Evolutionary conservation across 1,140 invertebrate genomes (phyloP), one percentile per base, ranked within the genome.

Genomic region (Drosophila mauritiana): DNA sequence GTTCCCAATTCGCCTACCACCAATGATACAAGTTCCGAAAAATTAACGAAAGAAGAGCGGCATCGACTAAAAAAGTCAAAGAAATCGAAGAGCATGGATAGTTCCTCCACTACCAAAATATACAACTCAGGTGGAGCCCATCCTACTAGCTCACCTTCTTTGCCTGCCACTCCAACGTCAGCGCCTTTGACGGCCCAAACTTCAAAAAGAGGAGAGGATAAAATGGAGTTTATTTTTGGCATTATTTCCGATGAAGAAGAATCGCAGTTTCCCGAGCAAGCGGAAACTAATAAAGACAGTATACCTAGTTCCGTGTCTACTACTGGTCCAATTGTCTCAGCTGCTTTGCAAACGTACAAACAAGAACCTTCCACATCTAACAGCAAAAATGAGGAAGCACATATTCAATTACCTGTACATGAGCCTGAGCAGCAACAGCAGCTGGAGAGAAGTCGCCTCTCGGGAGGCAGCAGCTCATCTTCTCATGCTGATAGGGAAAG

Each of bases 221-320:
- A 96, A 86, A 96, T 97, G 95, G 96, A 97, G 92, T 96, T 97
- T 78, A 97, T 97, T 59, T 97, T 97, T 92, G 97, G 96, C 4
- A 96, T 96, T 1, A 93, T 97, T 31, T 97, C 97, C 0, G 97
- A 97, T 85, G 96, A 97, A 91, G 83, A 88, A 12, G 93, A 92
- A 27, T 79, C 88, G 1, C 79, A 86, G 40, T 73, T 88, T 11
- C 91, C 92, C 0, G 89, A 83, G 46, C 70, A 54, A 5, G 27
- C 39, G 3, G 69, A 56, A 7, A 56, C 61, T 22, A 67, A 55
- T 2, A 79, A 82, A 49, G 80, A 84, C 25, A 43, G 72, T 6
- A 57, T 68, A 2, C 45, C 54, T 15, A 63, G 49, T 10, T 37
- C 61, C 27, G 68, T 73, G 8, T 62, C 65, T 11, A 91, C 73